Base-by-base conservation (phyloP, 2,113 vertebrate species). In the Penelope pileata region DNA sequence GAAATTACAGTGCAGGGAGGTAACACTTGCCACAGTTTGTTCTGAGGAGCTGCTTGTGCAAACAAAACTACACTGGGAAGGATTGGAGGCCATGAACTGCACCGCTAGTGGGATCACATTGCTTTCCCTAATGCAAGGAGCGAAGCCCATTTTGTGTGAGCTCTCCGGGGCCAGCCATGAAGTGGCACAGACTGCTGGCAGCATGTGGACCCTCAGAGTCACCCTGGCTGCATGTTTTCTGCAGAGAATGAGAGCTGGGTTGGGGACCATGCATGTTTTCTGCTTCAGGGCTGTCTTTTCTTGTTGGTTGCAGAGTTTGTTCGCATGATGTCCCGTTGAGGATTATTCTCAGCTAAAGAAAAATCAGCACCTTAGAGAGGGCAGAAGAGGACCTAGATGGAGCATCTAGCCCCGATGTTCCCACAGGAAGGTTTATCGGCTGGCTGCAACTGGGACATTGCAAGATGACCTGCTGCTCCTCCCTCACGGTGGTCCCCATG, bases 261-360 rank as follows among this genome's bases (percentile, higher is more conserved):
- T 88, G 63, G 76, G 84, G 7, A 47, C 42, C 18, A 1, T 19
- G 60, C 54, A 2, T 86, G 38, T 51, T 68, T 60, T 54, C 66
- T 83, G 68, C 47, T 81, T 93, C 62, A 75, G 45, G 40, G 21
- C 17, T 59, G 16, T 91, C 82, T 92, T 93, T 64, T 63, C 79
- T 91, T 63, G 29, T 94, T 86, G 85, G 26, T 86, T 93, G 24
- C 98, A 99, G 99, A 99, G 94, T 99, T 99, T 96, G 99, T 99
- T 87, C 98, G 99, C 94, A 99, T 99, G 99, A 99, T 99, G 99
- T 99, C 99, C 86, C 99, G 99, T 94, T 99, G 98, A 99, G 96
- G 84, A 91, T 34, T 48, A 60, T 64, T 81, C 94, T 92, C 84
- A 81, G 66, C 91, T 93, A 75, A 15, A 72, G 26, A 92, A 92